Evolutionary conservation across 2,888 invertebrate genomes (phyloP), one percentile per base, ranked within the genome.

Genomic region (Drosophila maculinotata): DNA sequence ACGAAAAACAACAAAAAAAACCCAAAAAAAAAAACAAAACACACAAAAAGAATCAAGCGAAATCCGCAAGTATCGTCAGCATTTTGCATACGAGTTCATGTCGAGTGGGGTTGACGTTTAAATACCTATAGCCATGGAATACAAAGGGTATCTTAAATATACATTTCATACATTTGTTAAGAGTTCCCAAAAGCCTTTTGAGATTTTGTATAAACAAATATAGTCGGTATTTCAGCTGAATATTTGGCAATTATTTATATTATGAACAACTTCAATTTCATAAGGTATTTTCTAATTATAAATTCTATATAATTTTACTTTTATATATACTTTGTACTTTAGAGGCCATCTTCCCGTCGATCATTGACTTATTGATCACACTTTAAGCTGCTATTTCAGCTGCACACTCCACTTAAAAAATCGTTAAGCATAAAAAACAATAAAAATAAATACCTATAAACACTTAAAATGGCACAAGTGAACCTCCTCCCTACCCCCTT

Each of bases 371-470:
- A 14, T n/a, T 6, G 1, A 6, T 3, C n/a, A 15, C 4, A 17
- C 9, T 58, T 35, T 28, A 53, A n/a, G 52, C 42, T 68, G 63
- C 56, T 51, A 57, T 49, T 66, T 56, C 70, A 53, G 60, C 69
- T 66, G 75, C 71, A 71, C 59, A 69, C 67, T 86, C 71, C 81
- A 86, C 87, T 82, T 84, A 80, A 84, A 84, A 87, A 86, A 81
- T 87, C 75, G 81, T 81, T 87, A 77, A 87, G 78, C 75, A 84
- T 84, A 82, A 75, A 72, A 87, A 87, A 82, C 81, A 82, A 82
- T 82, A 84, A 84, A 82, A 82, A 75, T 75, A 82, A 82, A 82
- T 82, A 82, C 87, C 87, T 87, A 84, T 87, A 82, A 87, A 82
- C 81, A 82, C 81, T 87, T 87, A 69, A 87, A 82, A 82, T 87